These are phyloP conservation scores for Ochotona princeps DNA, from an alignment of 2,113 vertebrate genomes.

Conservation along the genomic window DNA sequence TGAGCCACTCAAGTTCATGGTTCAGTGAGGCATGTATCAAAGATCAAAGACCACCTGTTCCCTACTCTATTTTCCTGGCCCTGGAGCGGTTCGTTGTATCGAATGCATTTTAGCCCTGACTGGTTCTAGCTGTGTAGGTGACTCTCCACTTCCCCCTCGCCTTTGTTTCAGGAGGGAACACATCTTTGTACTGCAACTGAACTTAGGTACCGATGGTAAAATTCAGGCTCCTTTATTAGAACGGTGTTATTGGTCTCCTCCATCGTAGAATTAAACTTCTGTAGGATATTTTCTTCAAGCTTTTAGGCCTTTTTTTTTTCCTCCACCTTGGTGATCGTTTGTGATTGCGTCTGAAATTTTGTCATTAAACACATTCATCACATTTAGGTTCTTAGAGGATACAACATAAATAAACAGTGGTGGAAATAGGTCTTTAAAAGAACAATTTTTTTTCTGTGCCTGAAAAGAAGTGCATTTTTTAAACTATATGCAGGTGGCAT, in stretches of 20 bases:
- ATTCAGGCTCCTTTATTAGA: background rate
- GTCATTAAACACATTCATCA: background rate
- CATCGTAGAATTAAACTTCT: background rate
- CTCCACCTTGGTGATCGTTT: background rate
- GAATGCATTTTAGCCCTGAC: background rate
- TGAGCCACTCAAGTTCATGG: background rate
- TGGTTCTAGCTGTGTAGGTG: background rate
- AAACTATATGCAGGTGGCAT: background rate
- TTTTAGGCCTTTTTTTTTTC: background rate
- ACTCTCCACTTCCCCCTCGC: background rate
- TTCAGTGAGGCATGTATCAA: background rate
- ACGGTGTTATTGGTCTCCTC: background rate
- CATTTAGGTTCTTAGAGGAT: background rate
- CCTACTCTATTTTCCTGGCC: background rate
- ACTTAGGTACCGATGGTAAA: background rate
- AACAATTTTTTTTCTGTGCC: background rate
- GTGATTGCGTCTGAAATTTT: constrained; percentile 2
- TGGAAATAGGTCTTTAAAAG: background rate
- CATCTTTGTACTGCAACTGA: background rate
- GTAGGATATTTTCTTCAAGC: background rate
- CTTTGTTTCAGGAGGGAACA: background rate
- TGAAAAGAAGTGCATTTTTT: background rate
- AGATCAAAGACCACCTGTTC: background rate
- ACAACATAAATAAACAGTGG: background rate
- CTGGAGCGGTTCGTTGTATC: background rate